Conservation (phyloP, 1,140 invertebrate species). For the Achroia grisella region DNA sequence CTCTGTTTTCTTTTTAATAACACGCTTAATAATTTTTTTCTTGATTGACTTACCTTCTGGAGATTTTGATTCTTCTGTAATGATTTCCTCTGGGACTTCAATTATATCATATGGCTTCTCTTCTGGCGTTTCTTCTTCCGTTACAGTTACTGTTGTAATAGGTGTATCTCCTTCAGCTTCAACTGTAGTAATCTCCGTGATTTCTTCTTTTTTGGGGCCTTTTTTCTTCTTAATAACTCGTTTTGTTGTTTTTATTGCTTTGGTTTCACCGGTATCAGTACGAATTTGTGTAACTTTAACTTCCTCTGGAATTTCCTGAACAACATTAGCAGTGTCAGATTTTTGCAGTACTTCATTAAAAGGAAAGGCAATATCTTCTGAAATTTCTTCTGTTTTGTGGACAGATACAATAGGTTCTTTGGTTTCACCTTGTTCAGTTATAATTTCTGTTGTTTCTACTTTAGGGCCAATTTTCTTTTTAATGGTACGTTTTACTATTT, state of each 20-base stretch:
- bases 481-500: slow-evolving; percentile 25
- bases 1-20: slow-evolving; percentile 57
- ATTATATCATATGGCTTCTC: neutral
- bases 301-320: slow-evolving; percentile 53
- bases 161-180: slow-evolving; percentile 64
- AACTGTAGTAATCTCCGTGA: slow-evolving; percentile 64
- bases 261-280: slow-evolving; percentile 30
- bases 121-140: slow-evolving; percentile 4
- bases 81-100: too few species aligned
- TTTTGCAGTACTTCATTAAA: neutral
- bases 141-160: slow-evolving; percentile 35
- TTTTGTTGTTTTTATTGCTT: slow-evolving; percentile 35
- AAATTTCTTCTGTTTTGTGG: slow-evolving; percentile 6
- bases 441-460: slow-evolving; percentile 29
- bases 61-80: too few species aligned
- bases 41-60: slow-evolving; percentile 1
- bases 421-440: slow-evolving; percentile 10
- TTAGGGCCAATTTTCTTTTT: slow-evolving; percentile 28
- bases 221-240: slow-evolving; percentile 52
- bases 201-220: slow-evolving; percentile 50
- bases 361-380: slow-evolving; percentile 7
- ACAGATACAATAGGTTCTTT: slow-evolving; percentile 10
- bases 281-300: slow-evolving; percentile 58
- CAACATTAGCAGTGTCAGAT: slow-evolving; percentile 12
- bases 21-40: slow-evolving; percentile 30